Base-by-base conservation (phyloP, 2,797 vertebrate genomes). In the Lacerta viridis region DNA sequence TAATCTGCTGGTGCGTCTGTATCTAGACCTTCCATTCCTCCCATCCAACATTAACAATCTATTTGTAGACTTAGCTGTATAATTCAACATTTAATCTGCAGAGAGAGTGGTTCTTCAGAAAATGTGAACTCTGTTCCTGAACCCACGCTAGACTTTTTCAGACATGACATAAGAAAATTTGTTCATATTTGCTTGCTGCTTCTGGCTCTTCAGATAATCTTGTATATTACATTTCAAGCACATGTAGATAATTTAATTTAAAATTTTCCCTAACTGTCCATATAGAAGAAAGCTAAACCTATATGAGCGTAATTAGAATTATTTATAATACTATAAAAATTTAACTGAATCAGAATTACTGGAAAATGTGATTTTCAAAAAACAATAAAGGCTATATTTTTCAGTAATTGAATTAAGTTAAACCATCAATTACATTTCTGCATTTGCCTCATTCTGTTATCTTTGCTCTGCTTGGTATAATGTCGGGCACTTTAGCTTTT, bases 191-290 rank as follows among this genome's bases (percentile, higher is more conserved):
- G 94, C 93, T 92, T 93, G 89, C 93, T 95, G 93, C 92, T 97
- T 83, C 95, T 96, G 90, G 92, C 93, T 96, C 96, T 96, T 93
- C 93, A 95, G 94, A 94, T 97, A 95, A 96, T 96, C 95, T 92
- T 96, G 96, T 96, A 93, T 95, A 92, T 96, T 96, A 94, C 76
- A 25, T 95, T 97, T 96, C 94, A 84, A 93, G 94, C 93, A 83
- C 96, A 96, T 96, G 95, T 85, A 95, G 95, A 96, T 97, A 96
- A 96, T 96, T 96, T 94, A 94, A 96, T 96, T 95, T 95, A 94
- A 95, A 92, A 66, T 93, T 91, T 76, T 95, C 95, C 95, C 95
- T 95, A 87, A 96, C 97, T 96, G 94, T 92, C 92, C 95, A 92
- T 92, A 92, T 83, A 90, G 95, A 96, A 92, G 90, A 95, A 96